Base-by-base conservation (phyloP, 35 echinoderm and acorn worm genomes). In the Antedon bifida region DNA sequence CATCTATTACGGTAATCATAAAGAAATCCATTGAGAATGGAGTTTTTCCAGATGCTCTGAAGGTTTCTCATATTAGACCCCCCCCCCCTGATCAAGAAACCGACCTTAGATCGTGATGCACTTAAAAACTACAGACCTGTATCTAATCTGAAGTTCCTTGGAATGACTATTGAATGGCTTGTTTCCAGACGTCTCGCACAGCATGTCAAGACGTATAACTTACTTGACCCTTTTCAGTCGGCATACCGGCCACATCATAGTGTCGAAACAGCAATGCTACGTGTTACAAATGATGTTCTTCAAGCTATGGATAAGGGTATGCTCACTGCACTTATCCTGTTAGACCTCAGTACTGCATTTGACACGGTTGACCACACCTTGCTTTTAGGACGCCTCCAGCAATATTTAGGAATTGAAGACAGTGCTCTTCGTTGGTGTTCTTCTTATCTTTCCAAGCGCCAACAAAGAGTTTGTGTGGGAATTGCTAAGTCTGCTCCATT, bases 221-320 rank as follows among this genome's bases (percentile, higher is more conserved):
- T 84, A 33, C 34, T 17, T 77, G 32, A 77, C 0, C 46, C 19
- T 34, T n/a, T 84, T 33, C 90, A 88, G 44, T 85, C 82, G 23
- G 82, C 82, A 36, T 82, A 84, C 31, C 56, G 34, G 56, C 34
- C 36, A 45, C 36, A 76, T 36, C 86, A 88, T 33, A 86, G 90
- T 26, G 85, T 83, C 21, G 83, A 88, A 82, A 85, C 82, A 0
- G 83, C 90, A 36, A 56, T 88, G 29, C 78, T 86, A 2, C 75
- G 86, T 12, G 86, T 91, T n/a, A n/a, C 84, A 29, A 88, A 88
- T 81, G 90, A 91, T 32, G 84, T 91, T 34, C 56, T 91, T 8
- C 34, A 28, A 34, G 82, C 81, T 33, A 73, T 77, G 36, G 90
- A 91, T 75, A 46, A 84, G 32, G 85, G 82, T n/a, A 81, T 30